Percentiles rank a stretch among this genome's conserved stretches.
phyloP scores from a whole-genome alignment of 2,797 vertebrate genomes.

The Picus viridis region DNA sequence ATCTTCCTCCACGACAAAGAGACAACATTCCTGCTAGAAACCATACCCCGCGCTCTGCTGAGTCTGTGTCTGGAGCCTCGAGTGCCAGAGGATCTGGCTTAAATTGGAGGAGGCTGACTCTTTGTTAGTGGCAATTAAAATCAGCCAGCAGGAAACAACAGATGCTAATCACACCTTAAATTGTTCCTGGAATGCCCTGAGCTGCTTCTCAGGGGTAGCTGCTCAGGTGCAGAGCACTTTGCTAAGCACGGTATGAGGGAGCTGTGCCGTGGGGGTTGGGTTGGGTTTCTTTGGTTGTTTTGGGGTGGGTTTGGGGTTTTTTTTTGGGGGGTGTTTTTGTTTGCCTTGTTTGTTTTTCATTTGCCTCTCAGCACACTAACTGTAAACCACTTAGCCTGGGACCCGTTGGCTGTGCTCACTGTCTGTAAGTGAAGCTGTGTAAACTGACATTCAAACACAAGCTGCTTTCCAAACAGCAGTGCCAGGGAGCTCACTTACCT shows the following conservation, averaged over 20 bases:
- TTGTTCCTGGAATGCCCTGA: background rate
- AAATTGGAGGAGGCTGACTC: background rate
- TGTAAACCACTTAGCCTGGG: background rate
- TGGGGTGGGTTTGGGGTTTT: background rate
- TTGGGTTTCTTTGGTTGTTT: too few species aligned
- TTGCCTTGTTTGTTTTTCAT: background rate
- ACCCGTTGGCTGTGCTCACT: background rate
- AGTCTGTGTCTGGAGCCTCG: background rate
- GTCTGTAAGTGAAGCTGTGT: background rate
- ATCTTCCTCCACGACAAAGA: slow-evolving; percentile 33
- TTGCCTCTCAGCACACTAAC: background rate
- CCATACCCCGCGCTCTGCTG: background rate
- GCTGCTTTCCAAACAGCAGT: background rate
- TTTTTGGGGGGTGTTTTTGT: too few species aligned
- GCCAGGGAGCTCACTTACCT: background rate
- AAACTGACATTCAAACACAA: background rate
- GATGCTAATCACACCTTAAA: slow-evolving; percentile 14
- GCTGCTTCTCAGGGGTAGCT: background rate
- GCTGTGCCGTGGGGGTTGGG: background rate
- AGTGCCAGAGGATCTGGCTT: slow-evolving; percentile 32
- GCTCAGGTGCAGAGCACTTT: background rate
- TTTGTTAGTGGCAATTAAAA: background rate
- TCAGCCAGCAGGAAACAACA: slow-evolving; percentile 26
- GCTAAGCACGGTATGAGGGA: background rate
- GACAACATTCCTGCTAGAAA: slow-evolving; percentile 3